phyloP scores from a whole-genome alignment of 2,888 invertebrate genomes.

The Apodemia mormo region DNA sequence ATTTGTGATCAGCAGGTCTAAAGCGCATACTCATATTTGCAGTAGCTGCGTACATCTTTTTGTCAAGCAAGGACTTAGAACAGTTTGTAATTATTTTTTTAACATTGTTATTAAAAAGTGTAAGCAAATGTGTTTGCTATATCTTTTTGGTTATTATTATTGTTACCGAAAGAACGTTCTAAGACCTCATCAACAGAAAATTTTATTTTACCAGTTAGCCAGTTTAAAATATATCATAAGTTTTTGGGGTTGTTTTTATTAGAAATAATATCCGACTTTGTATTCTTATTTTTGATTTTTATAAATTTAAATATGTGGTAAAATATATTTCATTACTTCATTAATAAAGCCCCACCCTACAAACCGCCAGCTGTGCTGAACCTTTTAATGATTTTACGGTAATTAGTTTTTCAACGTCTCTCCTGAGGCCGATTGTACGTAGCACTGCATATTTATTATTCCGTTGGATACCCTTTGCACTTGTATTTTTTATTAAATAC shows the following conservation, averaged over 20 bases:
- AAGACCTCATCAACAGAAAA: no score
- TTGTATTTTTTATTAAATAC: conserved; percentile 45
- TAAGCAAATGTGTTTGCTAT: no score
- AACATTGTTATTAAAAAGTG: no score
- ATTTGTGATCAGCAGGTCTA: not conserved
- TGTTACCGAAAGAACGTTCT: no score
- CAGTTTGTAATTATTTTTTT: conserved; percentile 4
- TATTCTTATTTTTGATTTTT: no score
- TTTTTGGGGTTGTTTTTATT: no score
- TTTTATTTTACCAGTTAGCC: no score
- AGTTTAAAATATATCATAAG: no score
- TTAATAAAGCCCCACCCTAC: conserved; percentile 31
- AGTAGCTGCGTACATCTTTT: not conserved
- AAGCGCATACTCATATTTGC: conserved; percentile 15
- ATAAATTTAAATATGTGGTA: not conserved
- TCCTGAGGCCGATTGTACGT: conserved; percentile 51
- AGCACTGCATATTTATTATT: conserved; percentile 47
- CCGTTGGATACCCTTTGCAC: conserved; percentile 32
- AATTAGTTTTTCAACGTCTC: conserved; percentile 61
- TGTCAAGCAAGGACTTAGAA: not conserved
- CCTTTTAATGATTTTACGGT: conserved; percentile 56
- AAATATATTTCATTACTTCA: conserved; percentile 23
- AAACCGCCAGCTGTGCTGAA: conserved; percentile 41
- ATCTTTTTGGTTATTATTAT: no score
- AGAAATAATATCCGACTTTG: no score